Evolutionary conservation across 2,113 vertebrate species (phyloP).

Genomic region (Pedionomus torquatus): DNA sequence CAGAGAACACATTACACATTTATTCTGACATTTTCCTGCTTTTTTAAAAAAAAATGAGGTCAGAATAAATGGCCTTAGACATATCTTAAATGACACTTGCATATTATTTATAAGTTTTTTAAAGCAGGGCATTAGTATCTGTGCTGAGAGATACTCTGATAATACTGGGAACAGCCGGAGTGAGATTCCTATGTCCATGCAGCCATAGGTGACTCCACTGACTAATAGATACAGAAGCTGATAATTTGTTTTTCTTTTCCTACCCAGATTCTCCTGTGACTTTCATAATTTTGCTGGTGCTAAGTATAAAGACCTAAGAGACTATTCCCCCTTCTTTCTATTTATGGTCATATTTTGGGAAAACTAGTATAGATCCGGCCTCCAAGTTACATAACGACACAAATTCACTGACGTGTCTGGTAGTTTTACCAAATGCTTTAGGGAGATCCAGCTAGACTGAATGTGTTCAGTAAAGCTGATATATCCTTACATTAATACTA

Average conservation of each 20-base stretch:
- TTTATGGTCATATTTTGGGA: background rate
- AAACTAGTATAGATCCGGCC: background rate
- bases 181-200: background rate
- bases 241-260: background rate
- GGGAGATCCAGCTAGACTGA: background rate
- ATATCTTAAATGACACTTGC: background rate
- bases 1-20: background rate
- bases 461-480: constrained; percentile 5
- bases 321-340: background rate
- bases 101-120: background rate
- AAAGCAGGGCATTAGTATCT: background rate
- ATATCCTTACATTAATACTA: constrained; percentile 35
- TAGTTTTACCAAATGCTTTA: background rate
- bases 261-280: background rate
- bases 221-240: background rate
- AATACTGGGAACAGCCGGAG: background rate
- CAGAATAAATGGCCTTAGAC: background rate
- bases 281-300: background rate
- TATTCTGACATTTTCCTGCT: background rate
- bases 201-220: background rate
- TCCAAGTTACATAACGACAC: background rate
- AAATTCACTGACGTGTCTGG: background rate
- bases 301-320: background rate
- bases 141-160: background rate
- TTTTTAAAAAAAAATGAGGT: background rate